Percentiles rank a stretch among this genome's conserved stretches.
Conservation (phyloP, 1,140 invertebrate genomes). For the Drosophila parvula region DNA sequence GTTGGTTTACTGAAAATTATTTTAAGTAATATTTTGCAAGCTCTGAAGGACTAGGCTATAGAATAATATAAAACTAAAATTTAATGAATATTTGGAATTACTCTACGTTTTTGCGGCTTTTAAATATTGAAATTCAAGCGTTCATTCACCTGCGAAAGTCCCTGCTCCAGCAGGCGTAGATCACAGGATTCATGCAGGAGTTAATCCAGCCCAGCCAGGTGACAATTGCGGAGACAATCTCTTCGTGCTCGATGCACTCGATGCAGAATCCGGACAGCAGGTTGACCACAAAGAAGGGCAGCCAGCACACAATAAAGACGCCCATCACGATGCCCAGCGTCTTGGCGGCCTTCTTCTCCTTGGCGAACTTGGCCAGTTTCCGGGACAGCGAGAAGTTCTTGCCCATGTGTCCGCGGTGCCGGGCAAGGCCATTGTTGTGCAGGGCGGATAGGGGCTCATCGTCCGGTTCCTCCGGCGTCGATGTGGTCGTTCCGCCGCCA, state of each 20-base stretch:
- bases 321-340: constrained; percentile 98
- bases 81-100: too few relatives aligned
- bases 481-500: constrained; percentile 85
- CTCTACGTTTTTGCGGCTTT: background rate
- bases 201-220: constrained; percentile 99
- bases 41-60: background rate
- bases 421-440: constrained; percentile 90
- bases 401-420: constrained; percentile 82
- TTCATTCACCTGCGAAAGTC: constrained; percentile 95
- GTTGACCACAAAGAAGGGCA: constrained; percentile 99
- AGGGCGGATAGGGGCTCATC: constrained; percentile 90
- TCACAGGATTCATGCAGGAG: constrained; percentile 98
- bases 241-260: constrained; percentile 93
- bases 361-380: constrained; percentile 95
- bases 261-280: constrained; percentile 95
- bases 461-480: constrained; percentile 88
- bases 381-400: constrained; percentile 95
- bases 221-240: constrained; percentile 95
- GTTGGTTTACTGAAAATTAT: background rate
- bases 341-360: constrained; percentile 98
- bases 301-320: constrained; percentile 99
- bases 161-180: constrained; percentile 98
- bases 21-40: background rate
- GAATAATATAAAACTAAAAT: too few relatives aligned
- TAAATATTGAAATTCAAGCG: background rate